Base-by-base conservation (phyloP, 2,113 vertebrate genomes). In the Mungos mungo region DNA sequence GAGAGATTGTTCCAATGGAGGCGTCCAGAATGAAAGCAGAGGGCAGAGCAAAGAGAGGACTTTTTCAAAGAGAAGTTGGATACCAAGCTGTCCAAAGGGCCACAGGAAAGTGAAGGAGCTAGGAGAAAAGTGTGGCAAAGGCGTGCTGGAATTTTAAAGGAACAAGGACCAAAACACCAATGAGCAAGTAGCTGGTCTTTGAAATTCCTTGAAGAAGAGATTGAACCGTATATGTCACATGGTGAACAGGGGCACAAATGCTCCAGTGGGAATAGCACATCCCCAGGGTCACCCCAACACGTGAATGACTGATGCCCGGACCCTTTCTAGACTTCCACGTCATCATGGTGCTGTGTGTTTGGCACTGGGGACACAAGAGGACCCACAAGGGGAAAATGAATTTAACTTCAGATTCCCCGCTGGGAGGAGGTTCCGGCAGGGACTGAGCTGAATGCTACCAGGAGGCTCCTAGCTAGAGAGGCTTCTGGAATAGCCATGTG, bases 371-470 rank as follows among this genome's bases (percentile, higher is more conserved):
- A 27, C 60, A 41, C 63, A 82, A 88, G 35, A 83, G 66, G 15
- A 29, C 69, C 19, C 11, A 31, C 3, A 33, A 27, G 0, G 1
- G 74, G 19, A 45, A 76, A 52, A 72, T 3, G 14, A 47, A 45
- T n/a, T 66, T 52, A 11, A 47, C 35, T 91, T 41, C 16, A 52
- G 76, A 57, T 16, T 63, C 35, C 23, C 68, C 38, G 0, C 23
- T 1, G 74, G 45, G 11, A 33, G 41, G n/a, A 68, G 41, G 57
- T 18, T 31, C 41, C 45, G 3, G 69, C 12, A 19, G 63, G 66
- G 47, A 50, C 2, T 90, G 54, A 95, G 94, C 74, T 18, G n/a
- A 95, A 50, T 35, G 93, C 90, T 97, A 80, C 12, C 31, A 60
- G 97, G 68, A 12, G 82, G 6, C 35, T 90, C 72, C 57, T n/a